Evolutionary conservation across 2,888 invertebrate species (phyloP), one percentile per base, ranked within the genome.

Genomic region (Thera britannica): DNA sequence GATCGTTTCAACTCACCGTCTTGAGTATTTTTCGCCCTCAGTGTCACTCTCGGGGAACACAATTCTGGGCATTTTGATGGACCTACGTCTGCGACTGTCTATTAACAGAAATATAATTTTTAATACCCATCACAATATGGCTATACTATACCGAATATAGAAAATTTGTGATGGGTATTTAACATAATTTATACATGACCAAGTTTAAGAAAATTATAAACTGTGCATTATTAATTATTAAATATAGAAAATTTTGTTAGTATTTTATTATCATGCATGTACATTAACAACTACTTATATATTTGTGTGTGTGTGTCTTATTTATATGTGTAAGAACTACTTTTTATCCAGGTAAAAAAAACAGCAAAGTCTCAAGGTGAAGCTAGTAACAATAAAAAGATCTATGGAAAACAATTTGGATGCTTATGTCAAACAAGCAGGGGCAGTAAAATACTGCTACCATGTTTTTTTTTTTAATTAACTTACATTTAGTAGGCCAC

Each of bases 11-110:
- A 67, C 76, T 76, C 81, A 93, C 93, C 93, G 84, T 78, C 93
- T 88, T n/a, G 93, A 91, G 84, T 94, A 94, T 79, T 94, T 94
- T 75, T 94, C 94, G 61, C 93, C 90, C 71, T 94, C 94, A 2
- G 93, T 93, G 68, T 94, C 94, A 81, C 93, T 94, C 77, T 94
- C 94, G 0, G 92, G 93, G 73, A 93, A 94, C 72, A 94, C 83
- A 66, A 94, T 90, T 59, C 94, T 86, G 73, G 94, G 93, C 94
- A 94, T 93, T 80, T 92, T 93, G 70, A 94, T 90, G 2, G 90
- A 85, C 35, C 93, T 86, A 62, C 90, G 84, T 74, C 92, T 85
- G 71, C 91, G 87, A 72, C 87, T 93, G 72, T 92, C 93, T 92
- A 82, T 68, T 57, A 64, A 66, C 69, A 68, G 38, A 61, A 72